Evolutionary conservation across 2,113 vertebrate species (phyloP).

Genomic region (Onychorhynchus coronatus): DNA sequence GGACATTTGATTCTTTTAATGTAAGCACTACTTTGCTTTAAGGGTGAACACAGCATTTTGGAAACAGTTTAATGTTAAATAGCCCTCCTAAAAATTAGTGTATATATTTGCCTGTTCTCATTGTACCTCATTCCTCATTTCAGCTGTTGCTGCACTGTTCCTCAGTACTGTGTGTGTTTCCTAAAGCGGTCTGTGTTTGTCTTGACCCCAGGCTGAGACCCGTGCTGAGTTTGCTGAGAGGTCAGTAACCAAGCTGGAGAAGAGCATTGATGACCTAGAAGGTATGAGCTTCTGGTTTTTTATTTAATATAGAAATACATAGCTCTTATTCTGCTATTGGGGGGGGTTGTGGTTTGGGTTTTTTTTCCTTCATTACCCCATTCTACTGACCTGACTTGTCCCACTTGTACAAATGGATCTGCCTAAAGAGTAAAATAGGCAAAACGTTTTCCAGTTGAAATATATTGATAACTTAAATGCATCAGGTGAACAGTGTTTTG

Average conservation of each 20-base stretch:
- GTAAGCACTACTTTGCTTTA: neutral
- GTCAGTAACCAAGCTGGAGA: constrained; percentile 99
- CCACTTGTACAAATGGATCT: neutral
- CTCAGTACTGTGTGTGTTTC: neutral
- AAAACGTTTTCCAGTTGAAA: neutral
- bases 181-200: neutral
- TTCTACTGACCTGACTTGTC: neutral
- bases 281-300: constrained; percentile 76
- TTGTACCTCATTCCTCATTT: neutral
- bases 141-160: neutral
- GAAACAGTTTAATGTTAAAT: neutral
- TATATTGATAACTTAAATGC: neutral
- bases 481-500: constrained; percentile 30
- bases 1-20: neutral
- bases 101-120: neutral
- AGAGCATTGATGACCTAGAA: constrained; percentile 99
- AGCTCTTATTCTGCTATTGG: neutral
- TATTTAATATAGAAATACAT: neutral
- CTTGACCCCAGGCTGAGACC: constrained; percentile 88
- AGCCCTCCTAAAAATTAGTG: neutral
- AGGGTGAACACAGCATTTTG: neutral
- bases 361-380: neutral
- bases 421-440: neutral
- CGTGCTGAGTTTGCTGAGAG: constrained; percentile 98
- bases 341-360: rapidly evolving